These are phyloP conservation scores for Tetranychus truncatus DNA, from an alignment of 2,888 invertebrate species.

Conservation along the genomic window DNA sequence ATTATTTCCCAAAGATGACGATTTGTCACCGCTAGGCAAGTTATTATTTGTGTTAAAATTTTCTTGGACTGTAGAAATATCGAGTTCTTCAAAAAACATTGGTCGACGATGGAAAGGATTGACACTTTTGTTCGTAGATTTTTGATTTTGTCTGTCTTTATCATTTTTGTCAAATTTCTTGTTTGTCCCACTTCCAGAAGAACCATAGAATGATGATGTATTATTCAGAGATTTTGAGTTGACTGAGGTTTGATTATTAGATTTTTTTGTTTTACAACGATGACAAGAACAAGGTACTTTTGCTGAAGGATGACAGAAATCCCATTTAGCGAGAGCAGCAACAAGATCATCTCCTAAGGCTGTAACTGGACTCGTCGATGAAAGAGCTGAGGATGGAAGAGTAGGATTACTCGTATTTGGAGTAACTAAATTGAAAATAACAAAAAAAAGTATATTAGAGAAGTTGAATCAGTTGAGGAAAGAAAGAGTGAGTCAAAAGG, in stretches of 20 bases:
- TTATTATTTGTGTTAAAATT: not conserved
- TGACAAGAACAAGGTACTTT: constrained; percentile 16
- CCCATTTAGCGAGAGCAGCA: constrained; percentile 10
- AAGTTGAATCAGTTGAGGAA: not conserved
- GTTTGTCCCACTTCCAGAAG: constrained; percentile 11
- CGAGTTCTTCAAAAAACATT: constrained; percentile 7
- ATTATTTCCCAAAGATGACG: not conserved
- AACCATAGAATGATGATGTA: constrained; percentile 17
- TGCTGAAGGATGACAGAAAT: constrained; percentile 14
- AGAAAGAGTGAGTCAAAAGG: not conserved
- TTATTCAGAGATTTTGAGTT: constrained; percentile 13
- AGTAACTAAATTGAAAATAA: not conserved
- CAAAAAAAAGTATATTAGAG: not conserved
- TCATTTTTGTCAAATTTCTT: constrained; percentile 16
- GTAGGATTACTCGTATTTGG: not conserved
- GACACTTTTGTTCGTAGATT: constrained; percentile 5
- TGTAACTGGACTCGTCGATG: constrained; percentile 6
- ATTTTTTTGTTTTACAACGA: constrained; percentile 19
- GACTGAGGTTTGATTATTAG: not conserved
- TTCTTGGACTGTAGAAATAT: not conserved
- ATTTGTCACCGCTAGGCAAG: not conserved
- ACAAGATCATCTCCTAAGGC: constrained; percentile 3
- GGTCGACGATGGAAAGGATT: constrained; percentile 20
- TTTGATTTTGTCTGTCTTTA: not conserved
- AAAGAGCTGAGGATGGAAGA: not conserved